Evolutionary conservation across 2,797 vertebrate genomes (phyloP), one percentile per base, ranked within the genome.

Genomic region (Gambusia yucatana): DNA sequence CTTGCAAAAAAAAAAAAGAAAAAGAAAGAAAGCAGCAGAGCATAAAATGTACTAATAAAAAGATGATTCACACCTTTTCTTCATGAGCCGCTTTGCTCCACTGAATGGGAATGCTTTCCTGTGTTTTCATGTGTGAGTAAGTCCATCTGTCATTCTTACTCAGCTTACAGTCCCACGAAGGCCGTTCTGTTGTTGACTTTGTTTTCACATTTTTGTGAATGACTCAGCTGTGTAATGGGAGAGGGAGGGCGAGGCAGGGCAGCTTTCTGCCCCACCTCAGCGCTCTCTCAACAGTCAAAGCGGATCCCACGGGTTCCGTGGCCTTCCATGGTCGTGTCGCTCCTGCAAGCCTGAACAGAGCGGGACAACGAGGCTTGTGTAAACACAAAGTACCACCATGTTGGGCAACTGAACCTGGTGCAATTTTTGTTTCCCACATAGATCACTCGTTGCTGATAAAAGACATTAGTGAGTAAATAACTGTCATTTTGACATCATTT

Each of bases 121-220:
- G 28, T 46, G 30, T 82, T 63, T 82, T 20, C 33, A n/a, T 57
- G 69, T 76, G 55, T 79, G 28, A 81, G 46, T 52, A 84, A 72
- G 79, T 79, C 80, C 43, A 17, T 17, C 78, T 75, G 80, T 85
- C 84, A 77, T 72, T 73, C 77, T 10, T n/a, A 55, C 43, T 80
- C 75, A 69, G 86, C 89, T 78, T 93, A 92, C 83, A 79, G 77
- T 79, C 85, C 90, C 89, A 91, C 63, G 89, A 90, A 87, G 59
- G 30, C 74, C 5, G 73, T 74, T 77, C 28, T 52, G 76, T 55
- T 83, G 86, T 84, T 82, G 75, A 90, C 87, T 84, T 88, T 84
- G 88, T 92, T 87, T 90, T 82, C 75, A 84, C 83, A 86, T 87
- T 90, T 92, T 91, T 88, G 88, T 91, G 89, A 92, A 89, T 93